Evolutionary conservation across 1,140 invertebrate genomes (phyloP).

Genomic region (Platyscapa corneri): DNA sequence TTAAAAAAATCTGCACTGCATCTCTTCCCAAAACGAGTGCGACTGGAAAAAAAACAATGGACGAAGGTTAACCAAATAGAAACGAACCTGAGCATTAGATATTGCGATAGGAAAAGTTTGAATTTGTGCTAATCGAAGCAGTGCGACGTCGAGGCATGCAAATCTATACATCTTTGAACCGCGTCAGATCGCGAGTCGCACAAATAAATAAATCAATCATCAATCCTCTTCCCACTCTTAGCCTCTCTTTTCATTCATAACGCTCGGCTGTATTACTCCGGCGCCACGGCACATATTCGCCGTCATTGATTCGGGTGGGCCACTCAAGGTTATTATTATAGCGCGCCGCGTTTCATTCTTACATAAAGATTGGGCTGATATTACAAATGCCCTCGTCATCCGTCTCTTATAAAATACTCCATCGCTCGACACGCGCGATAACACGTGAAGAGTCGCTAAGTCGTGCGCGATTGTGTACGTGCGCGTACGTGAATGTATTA

Average conservation of each 20-base stretch:
- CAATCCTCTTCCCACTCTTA: background rate
- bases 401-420: constrained; percentile 17
- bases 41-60: too few relatives aligned
- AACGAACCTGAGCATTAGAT: background rate
- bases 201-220: constrained; percentile 35
- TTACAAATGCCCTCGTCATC: constrained; percentile 19
- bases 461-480: background rate
- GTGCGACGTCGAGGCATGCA: too few relatives aligned
- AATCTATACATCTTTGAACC: background rate
- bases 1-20: too few relatives aligned
- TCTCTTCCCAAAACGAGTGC: too few relatives aligned
- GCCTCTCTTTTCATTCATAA: constrained; percentile 24
- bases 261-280: background rate
- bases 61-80: too few relatives aligned
- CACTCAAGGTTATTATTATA: constrained; percentile 42
- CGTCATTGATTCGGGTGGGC: constrained; percentile 10
- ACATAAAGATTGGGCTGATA: constrained; percentile 41
- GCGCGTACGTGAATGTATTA: background rate
- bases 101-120: background rate
- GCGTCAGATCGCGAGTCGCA: background rate
- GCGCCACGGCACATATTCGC: background rate
- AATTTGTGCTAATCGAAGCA: background rate
- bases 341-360: constrained; percentile 21
- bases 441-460: constrained; percentile 2
- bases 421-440: background rate